A percentile compares a stretch with the other conserved stretches of the same genome.
These are phyloP conservation scores for Papilio aristodemus DNA, from an alignment of 1,140 invertebrate species.

Conservation along the genomic window DNA sequence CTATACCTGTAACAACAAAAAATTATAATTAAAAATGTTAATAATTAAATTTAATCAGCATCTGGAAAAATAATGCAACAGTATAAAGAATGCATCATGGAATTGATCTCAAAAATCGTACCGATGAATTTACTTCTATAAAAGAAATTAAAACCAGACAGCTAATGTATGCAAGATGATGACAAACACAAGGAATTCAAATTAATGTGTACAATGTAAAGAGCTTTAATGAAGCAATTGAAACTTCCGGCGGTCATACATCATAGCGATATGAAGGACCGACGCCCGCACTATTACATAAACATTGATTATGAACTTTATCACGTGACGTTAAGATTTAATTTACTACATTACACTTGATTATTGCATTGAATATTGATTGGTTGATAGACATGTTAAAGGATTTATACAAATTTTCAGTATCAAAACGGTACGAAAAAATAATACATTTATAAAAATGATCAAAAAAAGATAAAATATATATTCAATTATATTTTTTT, in stretches of 20 bases:
- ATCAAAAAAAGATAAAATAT: too few species aligned
- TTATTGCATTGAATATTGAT: neutral
- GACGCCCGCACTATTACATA: constrained; percentile 34
- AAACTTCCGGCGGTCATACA: constrained; percentile 52
- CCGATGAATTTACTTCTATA: too few species aligned
- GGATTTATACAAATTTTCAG: constrained; percentile 23
- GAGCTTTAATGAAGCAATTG: constrained; percentile 60
- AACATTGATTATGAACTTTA: constrained; percentile 1
- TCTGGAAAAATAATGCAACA: too few species aligned
- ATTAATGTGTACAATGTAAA: constrained; percentile 53
- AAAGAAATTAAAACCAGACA: constrained; percentile 38
- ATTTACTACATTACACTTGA: neutral
- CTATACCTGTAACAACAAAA: too few species aligned
- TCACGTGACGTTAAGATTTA: neutral
- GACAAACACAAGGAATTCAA: constrained; percentile 50
- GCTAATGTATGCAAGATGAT: constrained; percentile 40
- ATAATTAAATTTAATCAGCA: too few species aligned
- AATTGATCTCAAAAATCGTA: too few species aligned
- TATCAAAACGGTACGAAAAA: neutral
- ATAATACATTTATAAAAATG: constrained; percentile 11
- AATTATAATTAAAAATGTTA: too few species aligned
- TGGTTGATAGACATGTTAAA: constrained; percentile 13
- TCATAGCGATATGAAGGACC: constrained; percentile 42
- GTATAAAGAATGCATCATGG: too few species aligned
- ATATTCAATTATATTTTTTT: too few species aligned